Percentiles rank a stretch among this genome's conserved stretches.
phyloP scores from a whole-genome alignment of 2,888 invertebrate species.

The Noctua janthina region DNA sequence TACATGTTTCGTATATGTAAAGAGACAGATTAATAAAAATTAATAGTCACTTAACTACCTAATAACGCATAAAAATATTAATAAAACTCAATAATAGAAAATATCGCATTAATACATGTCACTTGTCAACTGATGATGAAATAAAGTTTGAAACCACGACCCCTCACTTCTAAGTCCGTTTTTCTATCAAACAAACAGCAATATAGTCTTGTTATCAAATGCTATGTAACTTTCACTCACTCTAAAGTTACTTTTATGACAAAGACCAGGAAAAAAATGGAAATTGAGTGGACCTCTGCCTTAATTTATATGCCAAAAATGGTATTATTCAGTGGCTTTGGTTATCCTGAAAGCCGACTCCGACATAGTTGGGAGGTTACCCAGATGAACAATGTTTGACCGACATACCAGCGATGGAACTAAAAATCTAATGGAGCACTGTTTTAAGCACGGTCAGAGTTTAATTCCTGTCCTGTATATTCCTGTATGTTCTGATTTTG shows the following conservation, averaged over 20 bases:
- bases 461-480: background rate
- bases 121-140: too few species aligned
- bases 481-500: background rate
- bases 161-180: background rate
- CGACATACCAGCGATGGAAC: constrained; percentile 17
- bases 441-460: background rate
- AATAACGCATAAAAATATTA: too few species aligned
- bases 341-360: constrained; percentile 6
- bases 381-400: constrained; percentile 25
- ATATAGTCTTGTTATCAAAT: background rate
- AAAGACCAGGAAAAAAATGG: background rate
- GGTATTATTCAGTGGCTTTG: constrained; percentile 16
- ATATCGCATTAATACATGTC: too few species aligned
- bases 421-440: constrained; percentile 15
- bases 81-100: too few species aligned
- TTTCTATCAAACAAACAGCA: background rate
- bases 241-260: background rate
- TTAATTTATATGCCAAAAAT: background rate
- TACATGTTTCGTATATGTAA: too few species aligned
- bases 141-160: background rate
- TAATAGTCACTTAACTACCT: too few species aligned
- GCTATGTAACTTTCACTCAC: background rate
- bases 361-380: constrained; percentile 33
- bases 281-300: background rate
- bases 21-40: too few species aligned